phyloP scores from a whole-genome alignment of 2,888 invertebrate genomes.

The Tholera decimalis region DNA sequence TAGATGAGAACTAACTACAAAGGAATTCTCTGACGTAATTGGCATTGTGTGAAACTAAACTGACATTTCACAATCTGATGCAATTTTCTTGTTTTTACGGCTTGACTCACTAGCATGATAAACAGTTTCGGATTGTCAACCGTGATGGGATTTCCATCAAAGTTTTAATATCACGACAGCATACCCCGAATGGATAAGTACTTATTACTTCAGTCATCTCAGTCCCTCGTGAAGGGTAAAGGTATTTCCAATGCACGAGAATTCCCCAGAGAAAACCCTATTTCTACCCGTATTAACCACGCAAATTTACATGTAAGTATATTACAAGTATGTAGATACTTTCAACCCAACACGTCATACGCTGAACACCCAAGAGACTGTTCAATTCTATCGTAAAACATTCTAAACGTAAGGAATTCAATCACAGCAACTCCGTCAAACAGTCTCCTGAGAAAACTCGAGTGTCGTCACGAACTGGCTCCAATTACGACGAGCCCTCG shows the following conservation, averaged over 20 bases:
- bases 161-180: not conserved
- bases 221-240: not conserved
- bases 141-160: not conserved
- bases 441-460: conserved; percentile 31
- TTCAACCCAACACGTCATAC: not conserved
- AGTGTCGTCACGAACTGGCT: conserved; percentile 30
- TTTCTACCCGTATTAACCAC: not conserved
- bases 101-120: not conserved
- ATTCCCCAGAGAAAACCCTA: not conserved
- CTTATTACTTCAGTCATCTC: not conserved
- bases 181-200: not conserved
- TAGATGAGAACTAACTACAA: conserved; percentile 4
- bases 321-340: not conserved
- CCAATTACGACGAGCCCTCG: conserved; percentile 54
- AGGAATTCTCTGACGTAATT: conserved; percentile 18
- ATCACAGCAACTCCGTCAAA: conserved; percentile 37
- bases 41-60: conserved; percentile 12
- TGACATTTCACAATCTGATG: conserved; percentile 15
- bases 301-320: conserved; percentile 10
- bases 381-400: conserved; percentile 12
- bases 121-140: not conserved
- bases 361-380: conserved; percentile 16
- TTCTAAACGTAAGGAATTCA: conserved; percentile 40
- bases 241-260: not conserved
- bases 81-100: conserved; percentile 1